These are phyloP conservation scores for Recurvirostra avosetta DNA, from an alignment of 2,113 vertebrate genomes.

Conservation along the genomic window DNA sequence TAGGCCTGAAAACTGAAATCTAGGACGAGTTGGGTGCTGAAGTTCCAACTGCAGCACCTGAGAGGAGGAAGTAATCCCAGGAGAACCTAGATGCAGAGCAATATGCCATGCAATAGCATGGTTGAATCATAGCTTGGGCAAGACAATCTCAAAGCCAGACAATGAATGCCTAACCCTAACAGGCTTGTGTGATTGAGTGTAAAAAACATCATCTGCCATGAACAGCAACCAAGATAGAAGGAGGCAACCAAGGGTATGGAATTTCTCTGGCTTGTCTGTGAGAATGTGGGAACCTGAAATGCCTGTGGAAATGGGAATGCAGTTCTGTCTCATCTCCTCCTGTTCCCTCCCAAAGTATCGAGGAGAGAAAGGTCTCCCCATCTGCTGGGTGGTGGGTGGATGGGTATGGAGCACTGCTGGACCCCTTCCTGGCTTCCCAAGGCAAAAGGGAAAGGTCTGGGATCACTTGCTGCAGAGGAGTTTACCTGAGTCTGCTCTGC, in stretches of 20 bases:
- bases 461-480: not conserved
- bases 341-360: accelerated
- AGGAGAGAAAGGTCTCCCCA: not conserved
- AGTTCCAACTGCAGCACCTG: not conserved
- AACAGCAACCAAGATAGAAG: not conserved
- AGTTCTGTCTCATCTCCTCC: not conserved
- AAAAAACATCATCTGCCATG: not conserved
- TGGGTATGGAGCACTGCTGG: not conserved
- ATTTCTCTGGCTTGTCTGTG: not conserved
- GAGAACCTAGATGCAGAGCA: not conserved
- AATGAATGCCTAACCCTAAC: not conserved
- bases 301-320: not conserved
- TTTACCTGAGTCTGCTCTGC: not conserved
- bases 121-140: not conserved
- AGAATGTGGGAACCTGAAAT: not conserved
- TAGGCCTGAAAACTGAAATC: not conserved
- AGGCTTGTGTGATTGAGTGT: too few relatives aligned
- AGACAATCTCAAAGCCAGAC: not conserved
- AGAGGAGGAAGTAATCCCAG: not conserved
- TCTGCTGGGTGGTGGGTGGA: not conserved
- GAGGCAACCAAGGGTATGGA: not conserved
- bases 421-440: not conserved
- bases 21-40: not conserved
- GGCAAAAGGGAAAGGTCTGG: not conserved
- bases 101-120: not conserved